Evolutionary conservation across 2,113 vertebrate species (phyloP), one percentile per base, ranked within the genome.

Genomic region (Hippocampus guttulatus): DNA sequence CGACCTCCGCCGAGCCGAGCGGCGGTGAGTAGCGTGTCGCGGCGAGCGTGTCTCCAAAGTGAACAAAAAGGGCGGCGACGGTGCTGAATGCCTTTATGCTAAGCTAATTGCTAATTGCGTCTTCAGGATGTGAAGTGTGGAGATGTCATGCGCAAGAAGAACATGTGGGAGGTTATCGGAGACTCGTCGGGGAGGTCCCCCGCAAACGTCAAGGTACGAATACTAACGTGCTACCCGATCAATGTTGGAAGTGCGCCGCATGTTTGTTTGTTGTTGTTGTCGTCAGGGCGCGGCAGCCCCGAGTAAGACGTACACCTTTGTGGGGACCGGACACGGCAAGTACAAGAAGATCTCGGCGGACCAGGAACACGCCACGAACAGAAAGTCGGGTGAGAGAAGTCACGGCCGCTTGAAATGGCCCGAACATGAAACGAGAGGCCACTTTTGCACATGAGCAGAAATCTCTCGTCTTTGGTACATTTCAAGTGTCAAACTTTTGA

Each of bases 311-410:
- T 97, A 94, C 76, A 98, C 94, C 74, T 99, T 96, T 75, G 91
- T 99, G 80, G 88, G 95, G 68, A 94, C 93, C 0, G 96, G 96
- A 58, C 97, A 99, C 0, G 97, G 97, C 21, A 96, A 96, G 79
- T 98, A 98, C 10, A 94, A 98, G 90, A 98, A 96, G 82, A 93
- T 96, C 68, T 77, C 91, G 0, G 69, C 92, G 82, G 91, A 93
- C 0, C 90, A 85, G 30, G 81, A 30, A 69, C 73, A 80, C 10
- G 88, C 81, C 70, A 40, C 68, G 1, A 88, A 86, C 55, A 80
- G 76, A 58, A 82, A 84, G 68, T 72, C 86, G 52, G 80, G 90
- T 91, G 75, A 85, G 88, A 23, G 16, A n/a, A 43, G 12, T 7
- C 3, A 30, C 38, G 43, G 2, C 3, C 38, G 2, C 10, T 20